phyloP scores from a whole-genome alignment of 1,140 invertebrate genomes.

The Calosoma granatense region DNA sequence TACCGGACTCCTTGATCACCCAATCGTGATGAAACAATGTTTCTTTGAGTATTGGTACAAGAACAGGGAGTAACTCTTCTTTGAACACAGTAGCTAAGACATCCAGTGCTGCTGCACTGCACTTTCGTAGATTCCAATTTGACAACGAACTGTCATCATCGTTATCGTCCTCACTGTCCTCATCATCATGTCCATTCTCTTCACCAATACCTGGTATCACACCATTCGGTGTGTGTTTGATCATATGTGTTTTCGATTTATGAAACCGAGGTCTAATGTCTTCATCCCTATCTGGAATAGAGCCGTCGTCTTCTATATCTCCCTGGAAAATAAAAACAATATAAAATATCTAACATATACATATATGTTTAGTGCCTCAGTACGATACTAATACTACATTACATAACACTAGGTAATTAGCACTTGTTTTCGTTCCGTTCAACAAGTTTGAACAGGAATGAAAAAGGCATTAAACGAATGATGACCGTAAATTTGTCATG shows the following conservation, averaged over 20 bases:
- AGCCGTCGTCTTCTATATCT: slow-evolving; percentile 86
- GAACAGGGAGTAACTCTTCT: slow-evolving; percentile 85
- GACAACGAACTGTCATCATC: slow-evolving; percentile 87
- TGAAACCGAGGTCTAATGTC: slow-evolving; percentile 97
- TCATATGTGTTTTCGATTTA: slow-evolving; percentile 75
- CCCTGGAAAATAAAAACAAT: slow-evolving; percentile 32
- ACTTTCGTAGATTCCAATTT: slow-evolving; percentile 97
- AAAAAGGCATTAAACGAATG: too few relatives aligned
- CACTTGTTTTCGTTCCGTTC: too few relatives aligned
- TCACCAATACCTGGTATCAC: slow-evolving; percentile 42
- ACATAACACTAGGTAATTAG: neutral
- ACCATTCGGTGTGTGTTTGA: slow-evolving; percentile 23
- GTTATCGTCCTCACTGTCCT: slow-evolving; percentile 68
- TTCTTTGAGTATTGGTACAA: slow-evolving; percentile 94
- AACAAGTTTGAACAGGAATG: too few relatives aligned
- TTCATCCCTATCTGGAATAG: slow-evolving; percentile 93
- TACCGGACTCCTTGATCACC: slow-evolving; percentile 92
- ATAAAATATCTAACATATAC: neutral
- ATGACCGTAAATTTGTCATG: too few relatives aligned
- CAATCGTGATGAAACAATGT: slow-evolving; percentile 92
- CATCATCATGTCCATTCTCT: slow-evolving; percentile 56
- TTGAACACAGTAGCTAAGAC: slow-evolving; percentile 95
- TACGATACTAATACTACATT: slow-evolving; percentile 1
- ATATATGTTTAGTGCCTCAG: slow-evolving; percentile 2
- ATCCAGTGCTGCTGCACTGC: slow-evolving; percentile 95